Base-by-base conservation (phyloP, 2,113 vertebrate genomes). In the Talpa occidentalis region DNA sequence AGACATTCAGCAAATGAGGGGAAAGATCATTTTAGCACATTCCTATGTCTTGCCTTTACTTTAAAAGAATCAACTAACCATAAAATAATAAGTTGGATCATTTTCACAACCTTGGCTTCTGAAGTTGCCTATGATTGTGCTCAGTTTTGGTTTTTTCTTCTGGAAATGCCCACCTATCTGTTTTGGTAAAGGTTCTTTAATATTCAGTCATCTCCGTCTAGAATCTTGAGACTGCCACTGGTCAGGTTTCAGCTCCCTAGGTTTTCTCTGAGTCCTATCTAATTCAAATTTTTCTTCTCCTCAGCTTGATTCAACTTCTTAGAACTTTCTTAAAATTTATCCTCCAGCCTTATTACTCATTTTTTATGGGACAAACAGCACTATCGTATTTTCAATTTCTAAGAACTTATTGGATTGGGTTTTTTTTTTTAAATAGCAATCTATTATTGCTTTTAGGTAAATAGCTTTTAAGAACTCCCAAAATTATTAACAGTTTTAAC, bases 241-340 rank as follows among this genome's bases (percentile, higher is more conserved):
- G 78, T 54, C 22, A 78, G 24, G 6, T 74, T 47, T n/a, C 77
- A 32, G 19, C 35, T 93, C 28, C 44, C 28, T 44, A 69, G 9
- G 59, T 11, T 69, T 54, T 81, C 88, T 83, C 19, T 56, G 42
- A 83, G 56, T 80, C 15, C 9, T 70, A 32, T 70, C 19, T 60
- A 67, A 67, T n/a, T 88, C 49, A 74, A 56, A 64, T 69, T 94
- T 86, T 94, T 49, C 10, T 28, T 49, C 76, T 72, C 60, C 56
- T 93, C 22, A 26, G 84, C 66, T 62, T 69, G 24, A 10, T 42
- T 80, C 49, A 26, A 87, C 6, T 78, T 93, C 54, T 44, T 54
- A 40, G 60, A 66, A 6, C 37, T 80, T 62, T 81, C 40, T 26
- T 93, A 93, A 15, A 84, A 94, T 79, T 80, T 90, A 73, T 86